Conservation (phyloP, 1,140 invertebrate species). For the Hypsibius dujardini region DNA sequence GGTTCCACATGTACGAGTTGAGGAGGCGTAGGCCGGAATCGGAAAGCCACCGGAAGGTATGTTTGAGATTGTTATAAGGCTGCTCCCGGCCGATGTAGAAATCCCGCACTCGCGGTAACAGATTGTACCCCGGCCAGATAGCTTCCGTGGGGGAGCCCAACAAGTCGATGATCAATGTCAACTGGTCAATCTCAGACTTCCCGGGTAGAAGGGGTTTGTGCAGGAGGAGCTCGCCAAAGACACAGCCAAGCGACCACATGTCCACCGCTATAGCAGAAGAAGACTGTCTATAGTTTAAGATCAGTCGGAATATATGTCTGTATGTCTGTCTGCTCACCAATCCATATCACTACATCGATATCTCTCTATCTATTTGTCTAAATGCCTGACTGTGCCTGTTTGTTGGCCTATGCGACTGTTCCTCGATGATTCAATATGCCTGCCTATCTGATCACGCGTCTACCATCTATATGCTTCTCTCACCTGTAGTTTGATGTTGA, state of each 20-base stretch:
- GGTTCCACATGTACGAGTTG: conserved; percentile 44
- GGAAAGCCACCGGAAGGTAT: conserved; percentile 75
- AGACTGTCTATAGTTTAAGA: no score
- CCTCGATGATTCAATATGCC: no score
- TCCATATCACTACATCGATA: no score
- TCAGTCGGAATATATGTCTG: no score
- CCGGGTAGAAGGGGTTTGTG: conserved; percentile 83
- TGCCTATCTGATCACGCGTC: no score
- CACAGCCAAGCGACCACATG: conserved; percentile 78
- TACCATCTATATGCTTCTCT: no score
- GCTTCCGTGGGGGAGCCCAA: conserved; percentile 82
- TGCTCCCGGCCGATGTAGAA: conserved; percentile 41
- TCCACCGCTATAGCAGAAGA: conserved; percentile 49
- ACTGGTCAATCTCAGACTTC: conserved; percentile 67
- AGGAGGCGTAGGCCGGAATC: conserved; percentile 67
- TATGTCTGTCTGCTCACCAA: no score
- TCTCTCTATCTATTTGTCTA: no score
- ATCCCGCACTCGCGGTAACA: conserved; percentile 32
- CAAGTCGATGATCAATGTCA: conserved; percentile 82
- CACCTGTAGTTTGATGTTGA: conserved; percentile 58
- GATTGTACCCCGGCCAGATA: conserved; percentile 82
- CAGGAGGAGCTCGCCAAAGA: conserved; percentile 49
- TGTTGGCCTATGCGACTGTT: no score
- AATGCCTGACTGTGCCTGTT: no score
- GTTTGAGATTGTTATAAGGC: conserved; percentile 87